Base-by-base conservation (phyloP, 2,113 vertebrate genomes). In the Ictidomys tridecemlineatus region DNA sequence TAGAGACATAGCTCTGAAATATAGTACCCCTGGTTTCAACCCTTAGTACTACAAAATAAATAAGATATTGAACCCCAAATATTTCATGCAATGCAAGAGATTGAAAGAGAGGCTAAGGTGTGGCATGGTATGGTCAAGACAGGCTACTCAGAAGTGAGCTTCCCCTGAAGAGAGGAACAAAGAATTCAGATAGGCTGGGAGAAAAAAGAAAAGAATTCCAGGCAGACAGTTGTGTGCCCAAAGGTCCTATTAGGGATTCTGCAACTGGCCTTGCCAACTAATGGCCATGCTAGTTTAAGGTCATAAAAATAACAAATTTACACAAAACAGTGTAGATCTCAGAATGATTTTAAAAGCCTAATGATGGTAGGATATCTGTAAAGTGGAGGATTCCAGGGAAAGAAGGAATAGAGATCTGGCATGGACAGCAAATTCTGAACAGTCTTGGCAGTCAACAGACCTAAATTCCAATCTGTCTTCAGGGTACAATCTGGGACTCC, bases 341-440 rank as follows among this genome's bases (percentile, higher is more conserved):
- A 82, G 63, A 89, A 93, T 34, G 58, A 95, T 58, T 45, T 93
- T 65, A 85, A 80, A 94, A 95, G 20, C 30, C 20, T 78, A 85
- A 20, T 24, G 28, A 8, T 39, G 3, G 74, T 42, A 84, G 61
- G 58, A 86, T 93, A 80, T 32, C 12, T 80, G 45, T 56, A 53
- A 92, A 63, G 58, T 65, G 7, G 24, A 92, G 16, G 51, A 48
- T 39, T 70, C 74, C 4, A 42, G 78, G 51, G 42, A 32, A 86
- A 93, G 86, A 74, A 92, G 18, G 34, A 37, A 79, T 1, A 67
- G 8, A 69, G 45, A 83, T 34, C 48, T 17, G 78, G 48, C 69
- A 42, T 4, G 18, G n/a, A 85, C 45, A 97, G 48, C 63, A 96
- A 65, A 9, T 70, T 91, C 42, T n/a, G 48, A 73, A 37, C 32